Evolutionary conservation across 2,888 invertebrate species (phyloP).

Genomic region (Amphipyra tragopoginis): DNA sequence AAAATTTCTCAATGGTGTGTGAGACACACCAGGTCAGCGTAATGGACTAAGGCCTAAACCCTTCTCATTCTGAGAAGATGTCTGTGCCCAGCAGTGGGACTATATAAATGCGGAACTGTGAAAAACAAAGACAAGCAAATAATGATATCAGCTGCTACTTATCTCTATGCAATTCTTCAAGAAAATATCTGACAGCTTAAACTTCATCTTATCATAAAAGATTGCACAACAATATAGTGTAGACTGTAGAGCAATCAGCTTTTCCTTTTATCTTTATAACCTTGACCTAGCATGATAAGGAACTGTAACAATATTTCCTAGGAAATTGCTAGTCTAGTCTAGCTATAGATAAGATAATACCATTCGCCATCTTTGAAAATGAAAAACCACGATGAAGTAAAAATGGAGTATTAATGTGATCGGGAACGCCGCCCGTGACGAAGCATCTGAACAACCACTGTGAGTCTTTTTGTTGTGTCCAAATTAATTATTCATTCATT

Average conservation of each 20-base stretch:
- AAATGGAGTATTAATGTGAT: slow-evolving; percentile 2
- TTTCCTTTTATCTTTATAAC: slow-evolving; percentile 34
- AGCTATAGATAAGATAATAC: slow-evolving; percentile 9
- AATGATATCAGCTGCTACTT: no score
- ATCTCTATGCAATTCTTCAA: slow-evolving; percentile 6
- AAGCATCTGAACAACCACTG: no score
- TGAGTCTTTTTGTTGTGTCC: no score
- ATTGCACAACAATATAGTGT: slow-evolving; percentile 5
- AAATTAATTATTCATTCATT: no score
- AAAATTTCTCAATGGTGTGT: no score
- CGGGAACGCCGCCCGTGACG: no score
- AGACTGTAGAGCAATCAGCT: slow-evolving; percentile 12
- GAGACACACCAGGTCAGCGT: no score
- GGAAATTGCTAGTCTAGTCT: slow-evolving; percentile 20
- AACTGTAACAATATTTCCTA: slow-evolving; percentile 21
- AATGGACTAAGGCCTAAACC: no score
- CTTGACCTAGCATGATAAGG: slow-evolving; percentile 43
- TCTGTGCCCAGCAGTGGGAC: no score
- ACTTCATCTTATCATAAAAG: slow-evolving; percentile 17
- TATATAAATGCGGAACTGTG: no score
- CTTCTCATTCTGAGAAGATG: no score
- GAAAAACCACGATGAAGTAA: neutral
- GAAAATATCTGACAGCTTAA: slow-evolving; percentile 2
- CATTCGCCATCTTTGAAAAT: slow-evolving; percentile 6
- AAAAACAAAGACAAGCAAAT: no score